Evolutionary conservation across 2,113 vertebrate genomes (phyloP).

Genomic region (Rattus norvegicus): DNA sequence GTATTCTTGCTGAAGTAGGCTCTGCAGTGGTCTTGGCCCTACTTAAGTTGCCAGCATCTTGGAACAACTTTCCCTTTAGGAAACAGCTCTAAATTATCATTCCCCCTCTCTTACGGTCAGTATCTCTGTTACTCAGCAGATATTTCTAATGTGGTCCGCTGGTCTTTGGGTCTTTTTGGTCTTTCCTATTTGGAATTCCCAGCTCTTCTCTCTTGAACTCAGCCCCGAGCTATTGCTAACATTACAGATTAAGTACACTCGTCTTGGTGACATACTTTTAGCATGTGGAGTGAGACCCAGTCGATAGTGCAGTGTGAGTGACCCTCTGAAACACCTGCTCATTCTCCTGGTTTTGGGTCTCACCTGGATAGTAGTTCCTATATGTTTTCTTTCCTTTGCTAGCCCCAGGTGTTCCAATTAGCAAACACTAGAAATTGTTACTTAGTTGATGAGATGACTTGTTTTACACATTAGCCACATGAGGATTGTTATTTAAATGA

Average conservation of each 20-base stretch:
- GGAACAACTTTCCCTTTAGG: not conserved
- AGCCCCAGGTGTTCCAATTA: not conserved
- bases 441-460: slow-evolving; percentile 29
- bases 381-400: not conserved
- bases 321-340: not conserved
- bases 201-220: not conserved
- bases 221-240: not conserved
- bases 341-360: not conserved
- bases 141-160: not conserved
- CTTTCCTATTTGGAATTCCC: slow-evolving; percentile 3
- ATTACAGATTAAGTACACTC: not conserved
- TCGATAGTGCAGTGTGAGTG: not conserved
- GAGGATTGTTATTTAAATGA: slow-evolving; percentile 18
- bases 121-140: not conserved
- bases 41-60: not conserved
- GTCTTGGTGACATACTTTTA: not conserved
- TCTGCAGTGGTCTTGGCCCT: not conserved
- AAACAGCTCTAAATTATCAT: not conserved
- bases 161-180: not conserved
- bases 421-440: not conserved
- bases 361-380: not conserved
- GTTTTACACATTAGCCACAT: slow-evolving; percentile 41
- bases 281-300: not conserved
- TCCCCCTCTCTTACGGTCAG: not conserved
- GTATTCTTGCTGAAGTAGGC: not conserved